Percentiles rank a stretch among this genome's conserved stretches.
Conservation (phyloP, 2,888 invertebrate species). For the Ryuthela nishihirai region DNA sequence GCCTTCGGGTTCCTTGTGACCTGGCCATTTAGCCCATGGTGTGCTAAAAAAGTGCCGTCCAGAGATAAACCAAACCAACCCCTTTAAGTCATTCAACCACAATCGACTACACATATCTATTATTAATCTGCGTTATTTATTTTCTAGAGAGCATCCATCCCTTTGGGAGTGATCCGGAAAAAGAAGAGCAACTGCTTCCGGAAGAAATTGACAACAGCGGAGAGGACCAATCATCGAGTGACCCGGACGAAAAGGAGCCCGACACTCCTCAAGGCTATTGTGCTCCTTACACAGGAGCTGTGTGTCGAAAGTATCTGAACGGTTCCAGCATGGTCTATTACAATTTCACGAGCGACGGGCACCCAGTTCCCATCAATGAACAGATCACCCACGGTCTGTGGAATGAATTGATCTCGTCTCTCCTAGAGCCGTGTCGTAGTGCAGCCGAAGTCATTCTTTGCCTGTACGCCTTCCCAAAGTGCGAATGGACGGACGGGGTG, state of each 20-base stretch:
- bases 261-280: slow-evolving; percentile 63
- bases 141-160: too few species aligned
- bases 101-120: too few species aligned
- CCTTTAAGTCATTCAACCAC: too few species aligned
- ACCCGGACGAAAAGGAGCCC: background rate
- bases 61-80: too few species aligned
- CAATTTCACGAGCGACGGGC: slow-evolving; percentile 62
- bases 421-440: slow-evolving; percentile 76
- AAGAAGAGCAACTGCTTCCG: too few species aligned
- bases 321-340: slow-evolving; percentile 69
- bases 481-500: slow-evolving; percentile 58
- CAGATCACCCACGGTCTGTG: slow-evolving; percentile 76
- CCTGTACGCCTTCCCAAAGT: slow-evolving; percentile 86
- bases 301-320: slow-evolving; percentile 60
- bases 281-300: slow-evolving; percentile 79
- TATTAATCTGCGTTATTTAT: too few species aligned
- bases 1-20: too few species aligned
- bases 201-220: too few species aligned
- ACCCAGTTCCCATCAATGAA: slow-evolving; percentile 74
- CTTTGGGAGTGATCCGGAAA: too few species aligned
- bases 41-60: too few species aligned
- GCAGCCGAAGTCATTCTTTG: slow-evolving; percentile 89
- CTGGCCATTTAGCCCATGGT: too few species aligned
- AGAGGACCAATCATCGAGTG: background rate
- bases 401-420: slow-evolving; percentile 75